Conservation (phyloP, 2,888 invertebrate species). For the Serripes groenlandicus region DNA sequence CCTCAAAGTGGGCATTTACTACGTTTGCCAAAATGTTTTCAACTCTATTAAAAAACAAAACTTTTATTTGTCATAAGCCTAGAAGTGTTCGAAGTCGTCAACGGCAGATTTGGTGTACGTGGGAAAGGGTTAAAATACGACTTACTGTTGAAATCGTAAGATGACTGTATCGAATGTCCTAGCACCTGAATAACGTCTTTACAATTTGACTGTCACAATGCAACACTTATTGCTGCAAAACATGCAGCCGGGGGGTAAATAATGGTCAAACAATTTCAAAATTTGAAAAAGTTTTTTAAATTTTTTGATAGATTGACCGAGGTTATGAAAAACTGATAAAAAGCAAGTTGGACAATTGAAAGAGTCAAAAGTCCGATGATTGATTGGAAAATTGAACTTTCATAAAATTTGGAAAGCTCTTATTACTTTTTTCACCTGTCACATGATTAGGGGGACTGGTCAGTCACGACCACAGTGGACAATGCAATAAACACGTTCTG, state of each 20-base stretch:
- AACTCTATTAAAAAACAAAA: neutral
- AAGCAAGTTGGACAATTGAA: conserved; percentile 55
- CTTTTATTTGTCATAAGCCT: too few relatives aligned
- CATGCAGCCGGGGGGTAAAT: too few relatives aligned
- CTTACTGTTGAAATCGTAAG: too few relatives aligned
- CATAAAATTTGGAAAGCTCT: conserved; percentile 55
- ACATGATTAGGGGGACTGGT: conserved; percentile 66
- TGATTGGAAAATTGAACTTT: conserved; percentile 68
- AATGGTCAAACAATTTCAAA: conserved; percentile 7
- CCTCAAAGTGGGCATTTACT: neutral
- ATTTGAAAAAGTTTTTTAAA: conserved; percentile 19
- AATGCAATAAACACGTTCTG: conserved; percentile 40
- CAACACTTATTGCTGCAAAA: too few relatives aligned
- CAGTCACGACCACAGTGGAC: conserved; percentile 54
- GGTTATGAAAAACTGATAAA: conserved; percentile 54
- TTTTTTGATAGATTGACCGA: conserved; percentile 59
- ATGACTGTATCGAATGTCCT: too few relatives aligned
- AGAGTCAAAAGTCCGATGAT: conserved; percentile 56
- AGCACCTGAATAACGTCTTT: too few relatives aligned
- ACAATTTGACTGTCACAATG: too few relatives aligned
- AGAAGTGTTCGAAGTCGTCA: too few relatives aligned
- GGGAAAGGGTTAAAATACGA: too few relatives aligned
- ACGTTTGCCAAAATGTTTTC: neutral
- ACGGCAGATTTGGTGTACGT: too few relatives aligned
- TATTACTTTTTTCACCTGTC: conserved; percentile 67